Base-by-base conservation (phyloP, 2,888 invertebrate species). In the Pheosia tremula region DNA sequence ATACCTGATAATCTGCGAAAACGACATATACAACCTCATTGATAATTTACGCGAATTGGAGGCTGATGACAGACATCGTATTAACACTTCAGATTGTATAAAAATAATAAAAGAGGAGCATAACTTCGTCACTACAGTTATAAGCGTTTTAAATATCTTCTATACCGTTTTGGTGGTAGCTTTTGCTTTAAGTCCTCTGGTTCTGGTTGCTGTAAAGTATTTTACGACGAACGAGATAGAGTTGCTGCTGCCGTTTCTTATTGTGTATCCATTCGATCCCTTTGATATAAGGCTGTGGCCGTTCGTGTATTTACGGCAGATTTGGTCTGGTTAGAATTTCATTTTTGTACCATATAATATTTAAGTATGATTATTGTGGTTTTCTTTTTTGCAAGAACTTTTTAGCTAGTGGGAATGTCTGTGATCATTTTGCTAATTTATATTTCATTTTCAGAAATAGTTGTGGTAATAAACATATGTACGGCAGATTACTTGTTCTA, bases 201-300 rank as follows among this genome's bases (percentile, higher is more conserved):
- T 80, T 37, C 43, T 87, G 10, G 84, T 82, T 37, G 62, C 60
- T 3, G 36, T 82, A 0, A 84, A 81, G 7, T 91, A 88, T 74
- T 69, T 65, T 9, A 74, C 75, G 24, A 82, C 80, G 0, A 75
- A 77, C 2, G 72, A 83, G 55, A 7, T 87, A 0, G 77, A 84
- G 7, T 66, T 85, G 24, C 49, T 81, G 13, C 58, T 89, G 24
- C 90, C 89, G 0, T 86, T 88, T 63, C 61, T 82, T 0, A 72
- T 85, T 36, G 55, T 79, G n/a, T 91, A 89, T 78, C 90, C 90
- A 0, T 88, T 91, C 59, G 79, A 90, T 71, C 63, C 82, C 9
- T 81, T 76, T 45, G 78, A 84, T 52, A 63, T 83, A 0, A 80
- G 65, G 50, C 77, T 80, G 57, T 90, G 84, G 82, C 90, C 89